Percentiles rank a stretch among this genome's conserved stretches.
These are phyloP conservation scores for Ancistrus triradiatus DNA, from an alignment of 2,113 vertebrate genomes.

Conservation along the genomic window DNA sequence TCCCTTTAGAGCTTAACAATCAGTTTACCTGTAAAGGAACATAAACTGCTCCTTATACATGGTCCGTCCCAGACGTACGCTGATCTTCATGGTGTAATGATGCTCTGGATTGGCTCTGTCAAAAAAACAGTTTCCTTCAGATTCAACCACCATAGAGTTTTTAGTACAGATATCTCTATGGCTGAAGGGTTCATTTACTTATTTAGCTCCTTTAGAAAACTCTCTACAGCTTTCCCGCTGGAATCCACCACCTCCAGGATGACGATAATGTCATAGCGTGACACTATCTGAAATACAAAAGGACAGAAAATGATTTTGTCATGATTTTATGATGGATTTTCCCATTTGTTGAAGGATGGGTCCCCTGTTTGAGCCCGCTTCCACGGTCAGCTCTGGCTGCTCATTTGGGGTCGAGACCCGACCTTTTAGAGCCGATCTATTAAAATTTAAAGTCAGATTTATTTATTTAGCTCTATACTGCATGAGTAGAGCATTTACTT, in stretches of 20 bases:
- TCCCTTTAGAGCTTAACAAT: neutral
- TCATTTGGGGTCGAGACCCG: too few species aligned
- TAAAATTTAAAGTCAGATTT: too few species aligned
- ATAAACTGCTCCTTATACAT: constrained; percentile 74
- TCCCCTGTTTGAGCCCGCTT: too few species aligned
- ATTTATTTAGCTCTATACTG: too few species aligned
- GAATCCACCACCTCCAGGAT: constrained; percentile 72
- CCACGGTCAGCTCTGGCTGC: too few species aligned
- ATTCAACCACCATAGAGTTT: too few species aligned
- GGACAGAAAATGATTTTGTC: neutral
- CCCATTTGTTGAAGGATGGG: too few species aligned
- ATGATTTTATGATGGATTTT: too few species aligned
- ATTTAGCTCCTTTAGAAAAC: constrained; percentile 61
- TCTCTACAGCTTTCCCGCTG: constrained; percentile 48
- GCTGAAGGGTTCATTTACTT: too few species aligned
- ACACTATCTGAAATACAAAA: constrained; percentile 60
- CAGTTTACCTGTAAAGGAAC: constrained; percentile 68
- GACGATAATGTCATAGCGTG: constrained; percentile 70
- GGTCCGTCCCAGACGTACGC: constrained; percentile 59
- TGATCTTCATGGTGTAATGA: constrained; percentile 62
- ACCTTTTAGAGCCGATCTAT: too few species aligned
- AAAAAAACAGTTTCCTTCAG: neutral
- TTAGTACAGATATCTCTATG: too few species aligned
- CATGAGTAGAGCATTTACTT: too few species aligned
- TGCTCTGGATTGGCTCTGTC: constrained; percentile 42